Percentiles rank a stretch among this genome's conserved stretches.
phyloP scores from a whole-genome alignment of 2,113 vertebrate genomes.

The Nettapus auritus region DNA sequence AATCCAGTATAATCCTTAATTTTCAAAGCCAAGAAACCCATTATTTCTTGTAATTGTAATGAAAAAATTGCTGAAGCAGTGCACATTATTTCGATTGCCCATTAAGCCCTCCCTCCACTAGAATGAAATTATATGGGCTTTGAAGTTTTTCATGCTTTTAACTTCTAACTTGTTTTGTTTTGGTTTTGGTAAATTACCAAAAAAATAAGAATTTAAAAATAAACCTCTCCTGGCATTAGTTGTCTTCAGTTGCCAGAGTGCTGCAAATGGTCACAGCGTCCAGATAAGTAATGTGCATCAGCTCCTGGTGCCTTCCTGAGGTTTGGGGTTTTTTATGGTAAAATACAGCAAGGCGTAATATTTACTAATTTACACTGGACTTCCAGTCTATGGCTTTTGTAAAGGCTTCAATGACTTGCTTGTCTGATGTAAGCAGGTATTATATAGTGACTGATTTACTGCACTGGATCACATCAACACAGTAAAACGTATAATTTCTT shows the following conservation, averaged over 20 bases:
- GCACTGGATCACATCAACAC: neutral
- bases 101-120: constrained; percentile 4
- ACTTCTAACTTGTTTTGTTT: neutral
- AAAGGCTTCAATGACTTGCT: neutral
- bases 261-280: neutral
- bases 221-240: neutral
- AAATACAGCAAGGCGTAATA: neutral
- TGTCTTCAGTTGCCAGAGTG: neutral
- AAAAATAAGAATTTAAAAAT: neutral
- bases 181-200: neutral
- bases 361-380: neutral
- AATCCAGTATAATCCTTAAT: constrained; percentile 28
- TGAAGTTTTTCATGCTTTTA: neutral
- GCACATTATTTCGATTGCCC: neutral
- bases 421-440: neutral
- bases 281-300: neutral
- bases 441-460: neutral
- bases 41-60: constrained; percentile 31
- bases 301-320: neutral
- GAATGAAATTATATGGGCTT: neutral
- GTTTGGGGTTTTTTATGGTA: neutral
- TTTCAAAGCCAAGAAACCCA: constrained; percentile 14
- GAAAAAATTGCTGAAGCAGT: constrained; percentile 28
- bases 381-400: neutral
- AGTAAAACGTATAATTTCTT: neutral